phyloP scores from a whole-genome alignment of 1,140 invertebrate genomes.

The Metaphire vulgaris region DNA sequence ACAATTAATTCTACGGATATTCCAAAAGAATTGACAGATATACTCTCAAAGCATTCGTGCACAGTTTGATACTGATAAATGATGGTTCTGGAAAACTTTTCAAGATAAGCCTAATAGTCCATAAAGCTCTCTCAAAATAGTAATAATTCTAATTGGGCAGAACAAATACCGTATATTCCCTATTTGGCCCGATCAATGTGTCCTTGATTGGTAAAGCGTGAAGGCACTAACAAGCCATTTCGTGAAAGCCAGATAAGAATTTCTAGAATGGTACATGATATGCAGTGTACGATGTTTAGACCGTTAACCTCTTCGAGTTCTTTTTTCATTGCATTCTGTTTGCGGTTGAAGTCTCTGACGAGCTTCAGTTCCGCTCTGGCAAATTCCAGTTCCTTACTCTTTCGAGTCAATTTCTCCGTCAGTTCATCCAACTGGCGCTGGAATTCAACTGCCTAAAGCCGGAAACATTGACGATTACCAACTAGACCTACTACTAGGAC shows the following conservation, averaged over 20 bases:
- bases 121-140: too few species aligned
- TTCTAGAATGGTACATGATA: neutral
- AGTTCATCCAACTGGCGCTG: conserved; percentile 46
- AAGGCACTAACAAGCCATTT: neutral
- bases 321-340: conserved; percentile 50
- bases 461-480: too few species aligned
- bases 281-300: neutral
- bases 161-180: too few species aligned
- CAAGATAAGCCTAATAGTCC: too few species aligned
- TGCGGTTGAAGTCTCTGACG: conserved; percentile 50
- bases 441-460: conserved; percentile 42
- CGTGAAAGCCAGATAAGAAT: neutral
- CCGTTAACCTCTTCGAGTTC: conserved; percentile 46
- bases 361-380: conserved; percentile 49
- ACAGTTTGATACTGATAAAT: too few species aligned
- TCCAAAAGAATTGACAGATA: too few species aligned
- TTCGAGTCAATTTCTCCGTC: conserved; percentile 42
- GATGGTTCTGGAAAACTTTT: too few species aligned
- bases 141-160: too few species aligned
- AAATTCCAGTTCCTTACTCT: conserved; percentile 44
- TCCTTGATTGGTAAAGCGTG: neutral
- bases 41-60: too few species aligned
- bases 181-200: neutral
- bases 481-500: too few species aligned
- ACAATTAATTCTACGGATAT: too few species aligned